Conservation (phyloP, 2,113 vertebrate genomes). For the Puntigrus tetrazona region DNA sequence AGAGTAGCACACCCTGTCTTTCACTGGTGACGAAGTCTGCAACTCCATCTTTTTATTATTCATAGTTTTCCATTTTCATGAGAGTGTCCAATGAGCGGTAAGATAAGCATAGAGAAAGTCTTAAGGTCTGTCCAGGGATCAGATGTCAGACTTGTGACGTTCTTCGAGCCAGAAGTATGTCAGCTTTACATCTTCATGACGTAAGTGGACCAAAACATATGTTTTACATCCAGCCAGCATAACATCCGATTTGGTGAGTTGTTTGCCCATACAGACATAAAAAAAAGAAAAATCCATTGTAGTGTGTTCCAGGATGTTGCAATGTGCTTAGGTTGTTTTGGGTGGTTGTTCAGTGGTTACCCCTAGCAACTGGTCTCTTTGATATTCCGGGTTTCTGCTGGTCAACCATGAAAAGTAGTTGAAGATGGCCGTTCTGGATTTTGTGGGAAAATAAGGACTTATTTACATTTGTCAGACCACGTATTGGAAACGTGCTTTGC, state of each 20-base stretch:
- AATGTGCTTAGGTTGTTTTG: not conserved
- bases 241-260: not conserved
- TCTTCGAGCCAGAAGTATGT: not conserved
- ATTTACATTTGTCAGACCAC: not conserved
- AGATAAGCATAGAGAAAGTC: not conserved
- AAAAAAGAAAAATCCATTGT: too few relatives aligned
- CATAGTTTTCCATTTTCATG: constrained; percentile 11
- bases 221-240: too few relatives aligned
- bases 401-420: not conserved
- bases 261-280: not conserved
- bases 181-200: not conserved
- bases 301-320: not conserved
- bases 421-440: not conserved
- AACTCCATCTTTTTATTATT: constrained; percentile 30
- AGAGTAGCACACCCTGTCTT: not conserved
- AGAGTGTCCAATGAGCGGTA: not conserved
- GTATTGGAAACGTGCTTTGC: not conserved
- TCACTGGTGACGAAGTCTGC: constrained; percentile 4
- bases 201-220: not conserved
- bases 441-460: not conserved
- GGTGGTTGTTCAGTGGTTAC: not conserved
- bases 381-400: not conserved
- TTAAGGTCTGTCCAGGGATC: constrained; percentile 13
- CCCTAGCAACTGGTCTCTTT: not conserved
- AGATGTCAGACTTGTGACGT: constrained; percentile 16